Percentiles rank a stretch among this genome's conserved stretches.
phyloP scores from a whole-genome alignment of 2,113 vertebrate genomes.

The Xenopus laevis region DNA sequence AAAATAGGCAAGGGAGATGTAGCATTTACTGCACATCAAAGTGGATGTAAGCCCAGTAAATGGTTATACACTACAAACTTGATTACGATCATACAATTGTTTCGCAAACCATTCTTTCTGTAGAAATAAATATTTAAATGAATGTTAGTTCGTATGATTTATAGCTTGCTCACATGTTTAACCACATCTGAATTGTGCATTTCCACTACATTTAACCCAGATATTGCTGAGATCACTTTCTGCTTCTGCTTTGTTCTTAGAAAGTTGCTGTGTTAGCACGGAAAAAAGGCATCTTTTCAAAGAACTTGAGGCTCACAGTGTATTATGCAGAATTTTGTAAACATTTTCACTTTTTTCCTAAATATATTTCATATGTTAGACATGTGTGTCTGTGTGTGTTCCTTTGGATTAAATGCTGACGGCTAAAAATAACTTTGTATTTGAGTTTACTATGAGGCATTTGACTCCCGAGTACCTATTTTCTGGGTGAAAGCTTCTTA shows the following conservation, averaged over 20 bases:
- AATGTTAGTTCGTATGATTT: no score
- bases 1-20: no score
- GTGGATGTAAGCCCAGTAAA: no score
- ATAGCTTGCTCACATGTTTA: no score
- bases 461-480: slow-evolving; percentile 14
- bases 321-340: slow-evolving; percentile 27
- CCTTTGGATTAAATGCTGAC: slow-evolving; percentile 10
- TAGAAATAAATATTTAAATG: no score
- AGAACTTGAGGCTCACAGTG: background rate
- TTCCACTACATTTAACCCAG: no score
- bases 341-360: slow-evolving; percentile 40
- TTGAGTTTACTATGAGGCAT: slow-evolving; percentile 12
- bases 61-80: no score
- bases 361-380: slow-evolving; percentile 36
- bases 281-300: no score
- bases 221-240: no score
- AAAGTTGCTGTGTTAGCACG: slow-evolving; percentile 17
- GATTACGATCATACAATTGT: no score
- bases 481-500: slow-evolving; percentile 22
- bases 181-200: no score
- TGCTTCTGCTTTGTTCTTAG: slow-evolving; percentile 6
- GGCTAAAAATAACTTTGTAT: slow-evolving; percentile 38
- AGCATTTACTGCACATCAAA: background rate
- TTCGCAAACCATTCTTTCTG: no score
- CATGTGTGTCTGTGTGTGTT: slow-evolving; percentile 46